A percentile compares a stretch with the other conserved stretches of the same genome.
phyloP scores from a whole-genome alignment of 2,888 invertebrate species.

The Tachina fera region DNA sequence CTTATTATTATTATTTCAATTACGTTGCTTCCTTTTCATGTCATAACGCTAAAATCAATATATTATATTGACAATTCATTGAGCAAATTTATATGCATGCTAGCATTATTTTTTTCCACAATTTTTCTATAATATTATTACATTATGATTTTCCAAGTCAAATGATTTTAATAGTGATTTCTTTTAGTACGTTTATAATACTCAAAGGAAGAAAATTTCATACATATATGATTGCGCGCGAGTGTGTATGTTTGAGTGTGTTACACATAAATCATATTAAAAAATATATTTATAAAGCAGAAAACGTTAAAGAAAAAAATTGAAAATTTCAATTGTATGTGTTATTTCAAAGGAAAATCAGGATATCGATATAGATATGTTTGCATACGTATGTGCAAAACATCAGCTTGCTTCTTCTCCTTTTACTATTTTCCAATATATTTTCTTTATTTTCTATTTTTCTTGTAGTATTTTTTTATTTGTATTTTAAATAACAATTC shows the following conservation, averaged over 20 bases:
- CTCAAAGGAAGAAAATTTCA: conserved; percentile 37
- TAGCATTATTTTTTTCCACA: conserved; percentile 2
- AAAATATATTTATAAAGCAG: neutral
- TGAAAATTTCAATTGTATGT: conserved; percentile 38
- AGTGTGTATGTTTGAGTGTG: neutral
- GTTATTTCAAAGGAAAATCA: neutral
- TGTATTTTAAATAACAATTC: conserved; percentile 56
- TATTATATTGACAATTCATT: conserved; percentile 53
- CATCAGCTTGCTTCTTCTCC: neutral
- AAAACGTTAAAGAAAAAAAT: conserved; percentile 42
- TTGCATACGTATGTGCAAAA: neutral
- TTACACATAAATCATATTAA: neutral
- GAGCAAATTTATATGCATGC: conserved; percentile 25
- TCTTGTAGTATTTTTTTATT: neutral
- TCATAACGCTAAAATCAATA: conserved; percentile 1
- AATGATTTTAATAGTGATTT: conserved; percentile 29
- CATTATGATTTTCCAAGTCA: conserved; percentile 66
- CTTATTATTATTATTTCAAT: neutral
- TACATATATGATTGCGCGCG: neutral
- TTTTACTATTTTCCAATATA: neutral
- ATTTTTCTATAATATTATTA: conserved; percentile 47
- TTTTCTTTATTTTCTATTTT: conserved; percentile 4
- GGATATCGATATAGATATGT: neutral
- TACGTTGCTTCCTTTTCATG: conserved; percentile 26
- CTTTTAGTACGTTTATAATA: conserved; percentile 41